These are phyloP conservation scores for Druceiella hillmani DNA, from an alignment of 2,888 invertebrate genomes.

Conservation along the genomic window DNA sequence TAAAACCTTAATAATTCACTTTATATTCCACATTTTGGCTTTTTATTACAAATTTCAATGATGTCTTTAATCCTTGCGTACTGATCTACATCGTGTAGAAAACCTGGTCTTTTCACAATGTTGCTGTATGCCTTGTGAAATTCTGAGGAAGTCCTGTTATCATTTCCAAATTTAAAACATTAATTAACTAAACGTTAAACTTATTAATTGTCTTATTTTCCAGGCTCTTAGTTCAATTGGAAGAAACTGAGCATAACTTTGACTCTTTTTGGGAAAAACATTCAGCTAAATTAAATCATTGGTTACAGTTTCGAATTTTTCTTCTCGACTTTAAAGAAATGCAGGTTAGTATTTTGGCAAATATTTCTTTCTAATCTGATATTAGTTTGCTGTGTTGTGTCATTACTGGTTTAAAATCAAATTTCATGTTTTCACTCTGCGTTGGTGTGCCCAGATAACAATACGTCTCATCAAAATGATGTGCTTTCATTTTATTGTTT, in stretches of 20 bases:
- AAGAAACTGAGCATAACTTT: slow-evolving; percentile 91
- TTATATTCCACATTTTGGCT: slow-evolving; percentile 7
- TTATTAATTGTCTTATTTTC: slow-evolving; percentile 28
- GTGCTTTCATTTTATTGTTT: no score
- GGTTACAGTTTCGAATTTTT: slow-evolving; percentile 85
- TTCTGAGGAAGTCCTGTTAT: no score
- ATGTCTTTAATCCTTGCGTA: slow-evolving; percentile 20
- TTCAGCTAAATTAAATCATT: slow-evolving; percentile 83
- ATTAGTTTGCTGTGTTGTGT: not conserved
- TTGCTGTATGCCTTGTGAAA: no score
- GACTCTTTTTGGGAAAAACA: slow-evolving; percentile 94
- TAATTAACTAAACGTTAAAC: slow-evolving; percentile 1
- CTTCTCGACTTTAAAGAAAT: slow-evolving; percentile 93
- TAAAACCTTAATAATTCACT: no score
- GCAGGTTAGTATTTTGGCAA: slow-evolving; percentile 56
- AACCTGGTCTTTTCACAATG: no score
- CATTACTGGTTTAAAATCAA: slow-evolving; percentile 3
- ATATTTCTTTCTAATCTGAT: no score
- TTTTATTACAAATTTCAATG: slow-evolving; percentile 12
- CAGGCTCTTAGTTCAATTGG: slow-evolving; percentile 86
- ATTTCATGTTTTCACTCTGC: not conserved
- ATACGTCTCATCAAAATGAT: no score
- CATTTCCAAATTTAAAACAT: no score
- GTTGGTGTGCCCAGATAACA: no score
- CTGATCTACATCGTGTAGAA: no score